Conservation (phyloP, 1,140 invertebrate genomes). For the Zophobas atratus region DNA sequence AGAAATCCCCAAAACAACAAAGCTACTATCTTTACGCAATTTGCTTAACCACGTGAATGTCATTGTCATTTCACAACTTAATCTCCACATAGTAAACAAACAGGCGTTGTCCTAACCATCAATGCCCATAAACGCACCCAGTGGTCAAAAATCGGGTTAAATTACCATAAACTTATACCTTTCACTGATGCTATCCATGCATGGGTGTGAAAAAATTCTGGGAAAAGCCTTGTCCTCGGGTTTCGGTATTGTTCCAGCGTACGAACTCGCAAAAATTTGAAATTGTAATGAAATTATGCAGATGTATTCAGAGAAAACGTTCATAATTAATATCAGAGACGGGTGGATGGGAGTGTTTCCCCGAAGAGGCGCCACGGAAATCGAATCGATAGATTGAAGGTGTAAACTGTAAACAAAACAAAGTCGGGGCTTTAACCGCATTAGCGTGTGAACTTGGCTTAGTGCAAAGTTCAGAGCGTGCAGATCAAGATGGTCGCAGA, state of each 20-base stretch:
- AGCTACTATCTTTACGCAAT: not conserved
- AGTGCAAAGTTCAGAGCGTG: not conserved
- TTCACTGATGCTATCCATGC: not conserved
- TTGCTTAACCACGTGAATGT: not conserved
- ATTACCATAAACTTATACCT: not conserved
- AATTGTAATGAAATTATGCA: slow-evolving; percentile 3
- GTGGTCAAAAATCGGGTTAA: not conserved
- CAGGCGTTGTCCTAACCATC: not conserved
- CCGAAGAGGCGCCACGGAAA: not conserved
- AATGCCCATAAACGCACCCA: not conserved
- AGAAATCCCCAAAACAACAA: not conserved
- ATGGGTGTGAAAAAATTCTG: slow-evolving; percentile 3
- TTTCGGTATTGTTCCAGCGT: not conserved
- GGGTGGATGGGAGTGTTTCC: not conserved
- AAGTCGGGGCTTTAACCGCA: not conserved
- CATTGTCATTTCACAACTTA: not conserved
- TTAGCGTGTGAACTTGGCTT: not conserved
- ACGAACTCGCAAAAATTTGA: not conserved
- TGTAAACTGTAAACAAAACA: not conserved
- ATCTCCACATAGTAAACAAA: not conserved
- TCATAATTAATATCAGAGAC: not conserved
- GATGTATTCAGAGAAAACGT: not conserved
- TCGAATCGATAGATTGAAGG: not conserved
- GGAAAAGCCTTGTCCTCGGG: not conserved
- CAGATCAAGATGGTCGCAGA: not conserved